These are phyloP conservation scores for Fundulus diaphanus DNA, from an alignment of 2,797 vertebrate genomes.

Conservation along the genomic window DNA sequence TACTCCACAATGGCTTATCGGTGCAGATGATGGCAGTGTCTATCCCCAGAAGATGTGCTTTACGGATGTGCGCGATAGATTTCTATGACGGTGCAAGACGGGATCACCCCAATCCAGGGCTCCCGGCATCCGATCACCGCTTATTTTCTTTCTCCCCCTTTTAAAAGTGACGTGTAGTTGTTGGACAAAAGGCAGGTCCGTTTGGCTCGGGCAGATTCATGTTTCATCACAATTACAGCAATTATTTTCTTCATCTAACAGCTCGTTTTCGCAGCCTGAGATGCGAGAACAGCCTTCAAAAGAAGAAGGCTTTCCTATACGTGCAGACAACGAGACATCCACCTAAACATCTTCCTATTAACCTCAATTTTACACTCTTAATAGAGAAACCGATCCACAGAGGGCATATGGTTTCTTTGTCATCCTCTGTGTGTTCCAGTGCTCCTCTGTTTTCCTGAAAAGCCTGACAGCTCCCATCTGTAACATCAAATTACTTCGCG, in stretches of 20 bases:
- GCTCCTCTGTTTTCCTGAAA: slow-evolving; percentile 51
- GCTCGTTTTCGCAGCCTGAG: slow-evolving; percentile 16
- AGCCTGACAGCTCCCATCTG: slow-evolving; percentile 65
- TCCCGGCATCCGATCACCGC: neutral
- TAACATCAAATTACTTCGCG: slow-evolving; percentile 64
- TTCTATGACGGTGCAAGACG: neutral
- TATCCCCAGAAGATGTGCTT: slow-evolving; percentile 11
- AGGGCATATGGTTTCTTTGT: slow-evolving; percentile 39
- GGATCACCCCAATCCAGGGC: neutral
- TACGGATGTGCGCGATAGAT: neutral
- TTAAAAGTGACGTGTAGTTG: slow-evolving; percentile 12
- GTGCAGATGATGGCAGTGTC: slow-evolving; percentile 19
- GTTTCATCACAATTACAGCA: slow-evolving; percentile 19
- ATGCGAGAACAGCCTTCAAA: slow-evolving; percentile 23
- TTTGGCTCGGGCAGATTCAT: slow-evolving; percentile 11
- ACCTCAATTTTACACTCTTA: slow-evolving; percentile 34
- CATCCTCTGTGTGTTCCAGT: slow-evolving; percentile 36
- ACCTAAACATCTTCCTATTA: slow-evolving; percentile 14
- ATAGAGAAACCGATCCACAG: slow-evolving; percentile 32
- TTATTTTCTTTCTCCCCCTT: neutral
- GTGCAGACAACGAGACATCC: slow-evolving; percentile 14
- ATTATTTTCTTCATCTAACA: slow-evolving; percentile 19
- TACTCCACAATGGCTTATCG: slow-evolving; percentile 38
- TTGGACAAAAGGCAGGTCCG: slow-evolving; percentile 9
- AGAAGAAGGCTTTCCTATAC: slow-evolving; percentile 12